phyloP scores from a whole-genome alignment of 2,113 vertebrate genomes.

The Elanus axillaris region DNA sequence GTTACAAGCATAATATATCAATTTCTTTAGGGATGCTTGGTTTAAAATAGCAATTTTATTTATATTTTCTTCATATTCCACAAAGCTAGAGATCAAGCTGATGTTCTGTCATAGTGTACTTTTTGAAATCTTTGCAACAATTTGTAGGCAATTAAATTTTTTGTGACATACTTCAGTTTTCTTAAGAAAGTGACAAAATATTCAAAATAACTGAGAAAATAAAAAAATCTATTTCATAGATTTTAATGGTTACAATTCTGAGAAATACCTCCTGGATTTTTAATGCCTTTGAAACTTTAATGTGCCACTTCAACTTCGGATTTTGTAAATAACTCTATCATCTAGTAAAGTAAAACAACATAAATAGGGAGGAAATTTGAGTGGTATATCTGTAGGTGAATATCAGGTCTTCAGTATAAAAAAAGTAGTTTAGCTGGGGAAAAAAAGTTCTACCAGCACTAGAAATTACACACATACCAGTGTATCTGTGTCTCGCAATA shows the following conservation, averaged over 20 bases:
- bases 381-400: too few species aligned
- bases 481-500: rapidly evolving
- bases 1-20: neutral
- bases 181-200: neutral
- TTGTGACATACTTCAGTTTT: neutral
- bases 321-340: neutral
- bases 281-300: neutral
- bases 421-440: neutral
- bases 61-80: neutral
- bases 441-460: neutral
- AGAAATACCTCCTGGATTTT: neutral
- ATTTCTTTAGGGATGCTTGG: neutral
- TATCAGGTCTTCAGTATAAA: neutral
- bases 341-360: neutral
- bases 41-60: neutral
- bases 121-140: neutral
- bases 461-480: neutral
- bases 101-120: neutral
- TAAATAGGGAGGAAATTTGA: neutral
- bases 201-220: neutral
- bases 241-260: neutral
- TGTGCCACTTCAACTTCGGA: neutral
- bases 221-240: too few species aligned
- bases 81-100: neutral
- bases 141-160: neutral